These are phyloP conservation scores for Potorous gilbertii DNA, from an alignment of 2,797 vertebrate species.

Conservation along the genomic window DNA sequence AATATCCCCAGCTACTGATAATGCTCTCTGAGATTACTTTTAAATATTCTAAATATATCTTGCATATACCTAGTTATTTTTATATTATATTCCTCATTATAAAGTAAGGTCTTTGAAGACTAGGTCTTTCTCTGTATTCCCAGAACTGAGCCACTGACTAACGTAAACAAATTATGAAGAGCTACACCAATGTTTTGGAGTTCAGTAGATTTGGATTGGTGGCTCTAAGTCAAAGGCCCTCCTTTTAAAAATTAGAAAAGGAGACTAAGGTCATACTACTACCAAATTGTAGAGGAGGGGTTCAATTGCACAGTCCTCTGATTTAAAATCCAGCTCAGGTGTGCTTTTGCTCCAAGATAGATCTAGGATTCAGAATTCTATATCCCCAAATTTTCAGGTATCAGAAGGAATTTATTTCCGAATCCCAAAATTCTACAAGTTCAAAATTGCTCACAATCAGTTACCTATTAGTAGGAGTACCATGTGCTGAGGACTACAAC, in stretches of 20 bases:
- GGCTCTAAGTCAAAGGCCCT: not conserved
- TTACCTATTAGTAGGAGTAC: not conserved
- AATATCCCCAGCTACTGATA: not conserved
- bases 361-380: not conserved
- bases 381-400: not conserved
- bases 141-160: not conserved
- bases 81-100: not conserved
- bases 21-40: not conserved
- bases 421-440: not conserved
- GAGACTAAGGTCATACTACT: not conserved
- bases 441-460: not conserved
- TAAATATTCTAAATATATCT: not conserved
- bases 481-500: not conserved
- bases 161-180: not conserved
- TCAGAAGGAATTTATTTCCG: not conserved
- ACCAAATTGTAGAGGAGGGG: not conserved
- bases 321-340: not conserved
- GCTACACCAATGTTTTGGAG: not conserved
- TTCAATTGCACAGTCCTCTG: not conserved
- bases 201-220: not conserved
- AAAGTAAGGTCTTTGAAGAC: not conserved
- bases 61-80: not conserved
- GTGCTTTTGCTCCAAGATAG: not conserved
- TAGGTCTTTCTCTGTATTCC: not conserved
- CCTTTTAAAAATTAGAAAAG: not conserved